Evolutionary conservation across 2,113 vertebrate species (phyloP).

Genomic region (Chitala chitala): DNA sequence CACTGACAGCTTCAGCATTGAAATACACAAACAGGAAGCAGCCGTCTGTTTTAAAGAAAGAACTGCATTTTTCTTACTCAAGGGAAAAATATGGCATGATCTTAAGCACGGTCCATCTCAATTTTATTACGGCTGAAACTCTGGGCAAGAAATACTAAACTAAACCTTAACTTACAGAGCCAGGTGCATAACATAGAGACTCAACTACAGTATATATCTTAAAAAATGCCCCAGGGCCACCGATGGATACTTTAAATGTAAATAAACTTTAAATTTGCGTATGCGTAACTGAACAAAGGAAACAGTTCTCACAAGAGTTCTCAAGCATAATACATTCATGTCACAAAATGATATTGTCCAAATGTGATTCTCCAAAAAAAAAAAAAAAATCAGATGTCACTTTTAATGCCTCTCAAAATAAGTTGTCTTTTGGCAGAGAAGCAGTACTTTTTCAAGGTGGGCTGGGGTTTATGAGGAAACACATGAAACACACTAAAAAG

Average conservation of each 20-base stretch:
- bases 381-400: constrained; percentile 9
- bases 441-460: background rate
- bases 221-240: no score
- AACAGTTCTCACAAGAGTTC: background rate
- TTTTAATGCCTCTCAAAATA: background rate
- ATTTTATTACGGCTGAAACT: no score
- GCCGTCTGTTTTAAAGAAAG: no score
- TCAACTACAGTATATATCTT: background rate
- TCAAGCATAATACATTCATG: background rate
- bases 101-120: no score
- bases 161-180: no score
- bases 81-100: no score
- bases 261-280: no score
- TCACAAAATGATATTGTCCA: constrained; percentile 2
- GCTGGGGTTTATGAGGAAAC: constrained; percentile 19
- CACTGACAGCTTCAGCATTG: no score
- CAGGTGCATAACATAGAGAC: no score
- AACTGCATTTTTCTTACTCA: no score
- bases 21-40: no score
- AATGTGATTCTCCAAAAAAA: background rate
- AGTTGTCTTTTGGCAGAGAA: constrained; percentile 11
- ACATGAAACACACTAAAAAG: constrained; percentile 12
- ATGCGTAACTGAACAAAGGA: background rate
- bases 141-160: no score
- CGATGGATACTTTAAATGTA: background rate